Base-by-base conservation (phyloP, 2,113 vertebrate species). In the Zosterops borbonicus region DNA sequence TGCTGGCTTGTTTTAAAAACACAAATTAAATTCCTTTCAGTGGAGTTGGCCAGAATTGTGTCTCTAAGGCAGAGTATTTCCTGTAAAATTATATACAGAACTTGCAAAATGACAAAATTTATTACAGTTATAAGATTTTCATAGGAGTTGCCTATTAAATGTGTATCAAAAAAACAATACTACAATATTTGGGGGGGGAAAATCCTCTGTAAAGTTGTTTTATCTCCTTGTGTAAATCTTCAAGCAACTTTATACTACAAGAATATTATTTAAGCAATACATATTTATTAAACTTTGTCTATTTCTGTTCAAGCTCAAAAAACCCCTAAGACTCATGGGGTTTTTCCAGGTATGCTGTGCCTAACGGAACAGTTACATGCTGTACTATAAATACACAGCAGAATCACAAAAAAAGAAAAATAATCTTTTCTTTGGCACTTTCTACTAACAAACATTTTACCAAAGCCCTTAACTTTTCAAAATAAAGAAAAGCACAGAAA, bases 351-450 rank as follows among this genome's bases (percentile, higher is more conserved):
- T 91, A 92, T 44, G 14, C 55, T 80, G 33, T 60, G 78, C 46
- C 67, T 68, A 93, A 82, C 3, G 65, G 73, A 91, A 69, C 55
- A 96, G 53, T 71, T 89, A 92, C 52, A 85, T 21, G 31, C 33
- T 75, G 83, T 80, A 91, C 80, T 65, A n/a, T 69, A 95, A 83
- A 96, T 56, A 90, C 39, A 67, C 27, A 85, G 76, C 33, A 82
- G 42, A 90, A 84, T n/a, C 80, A 94, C 42, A 92, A 78, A 62
- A 65, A 70, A 74, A 65, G 39, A 69, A 80, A 91, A 80, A 35
- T 1, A 39, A 62, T 78, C 92, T 94, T 89, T 96, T 90, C 88
- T 94, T 96, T 97, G 92, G 94, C 90, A 88, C 42, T 95, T 95
- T 70, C 29, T 74, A 67, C 80, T 64, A 86, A 95, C 73, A 95